phyloP scores from a whole-genome alignment of 2,888 invertebrate species.

The Syritta pipiens region DNA sequence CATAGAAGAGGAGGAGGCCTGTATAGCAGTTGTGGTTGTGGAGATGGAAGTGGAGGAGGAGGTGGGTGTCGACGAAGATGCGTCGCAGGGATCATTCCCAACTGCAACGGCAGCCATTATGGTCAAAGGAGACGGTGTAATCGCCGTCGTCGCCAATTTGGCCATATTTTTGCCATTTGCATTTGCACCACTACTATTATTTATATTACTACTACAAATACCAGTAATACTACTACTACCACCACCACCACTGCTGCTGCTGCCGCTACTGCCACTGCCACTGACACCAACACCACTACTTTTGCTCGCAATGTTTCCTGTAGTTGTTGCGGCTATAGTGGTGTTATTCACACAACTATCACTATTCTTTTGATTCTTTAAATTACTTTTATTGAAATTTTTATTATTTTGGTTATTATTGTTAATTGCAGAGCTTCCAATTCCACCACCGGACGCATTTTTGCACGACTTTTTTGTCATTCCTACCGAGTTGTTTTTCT shows the following conservation, averaged over 20 bases:
- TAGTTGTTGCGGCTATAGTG: conserved; percentile 69
- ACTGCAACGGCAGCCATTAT: conserved; percentile 74
- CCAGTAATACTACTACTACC: conserved; percentile 61
- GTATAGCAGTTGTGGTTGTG: too few relatives aligned
- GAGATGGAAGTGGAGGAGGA: too few relatives aligned
- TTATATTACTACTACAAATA: conserved; percentile 67
- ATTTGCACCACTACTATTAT: conserved; percentile 70
- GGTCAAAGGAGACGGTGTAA: conserved; percentile 55
- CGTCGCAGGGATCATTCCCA: conserved; percentile 72
- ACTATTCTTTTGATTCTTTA: conserved; percentile 68
- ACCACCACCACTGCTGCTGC: conserved; percentile 41
- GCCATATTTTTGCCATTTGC: conserved; percentile 73
- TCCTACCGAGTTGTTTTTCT: conserved; percentile 54
- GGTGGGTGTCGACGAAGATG: background rate
- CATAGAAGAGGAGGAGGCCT: conserved; percentile 27
- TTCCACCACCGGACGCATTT: conserved; percentile 42
- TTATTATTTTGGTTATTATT: conserved; percentile 62
- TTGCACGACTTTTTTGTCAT: conserved; percentile 65
- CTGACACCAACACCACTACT: conserved; percentile 36
- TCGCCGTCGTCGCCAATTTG: conserved; percentile 60
- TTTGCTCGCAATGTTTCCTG: conserved; percentile 21
- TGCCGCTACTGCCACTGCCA: conserved; percentile 56
- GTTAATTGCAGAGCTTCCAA: conserved; percentile 40
- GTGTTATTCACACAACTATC: conserved; percentile 67
- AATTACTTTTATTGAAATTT: conserved; percentile 67